These are phyloP conservation scores for Malacoctenus gilli DNA, from an alignment of 2,797 vertebrate genomes.

Conservation along the genomic window DNA sequence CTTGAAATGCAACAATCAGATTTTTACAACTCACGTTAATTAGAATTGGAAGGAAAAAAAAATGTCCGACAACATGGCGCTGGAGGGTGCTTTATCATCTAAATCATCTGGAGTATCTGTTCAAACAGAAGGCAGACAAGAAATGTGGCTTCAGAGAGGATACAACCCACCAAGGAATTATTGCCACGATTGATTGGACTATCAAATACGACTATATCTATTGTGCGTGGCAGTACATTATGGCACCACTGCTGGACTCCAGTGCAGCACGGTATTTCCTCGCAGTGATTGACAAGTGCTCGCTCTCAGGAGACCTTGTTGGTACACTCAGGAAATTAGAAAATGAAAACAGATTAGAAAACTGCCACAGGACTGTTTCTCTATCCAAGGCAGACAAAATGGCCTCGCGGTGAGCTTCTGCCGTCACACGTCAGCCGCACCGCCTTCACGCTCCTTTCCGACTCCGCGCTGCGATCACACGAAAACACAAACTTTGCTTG, in stretches of 20 bases:
- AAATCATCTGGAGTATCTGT: constrained; percentile 1
- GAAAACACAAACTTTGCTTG: constrained; percentile 44
- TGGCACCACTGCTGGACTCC: constrained; percentile 20
- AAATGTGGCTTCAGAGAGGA: background rate
- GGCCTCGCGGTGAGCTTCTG: constrained; percentile 22
- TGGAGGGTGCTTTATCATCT: background rate
- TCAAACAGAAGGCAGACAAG: background rate
- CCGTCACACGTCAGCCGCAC: constrained; percentile 55
- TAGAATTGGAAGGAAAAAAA: background rate
- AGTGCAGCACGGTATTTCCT: constrained; percentile 31
- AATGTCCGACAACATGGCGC: background rate
- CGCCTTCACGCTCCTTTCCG: constrained; percentile 41
- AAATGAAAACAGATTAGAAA: constrained; percentile 69
- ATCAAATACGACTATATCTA: constrained; percentile 10
- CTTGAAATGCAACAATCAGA: background rate
- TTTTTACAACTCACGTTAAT: background rate
- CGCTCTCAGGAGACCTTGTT: constrained; percentile 49
- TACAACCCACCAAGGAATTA: constrained; percentile 4
- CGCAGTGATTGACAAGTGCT: constrained; percentile 59
- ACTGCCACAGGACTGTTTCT: constrained; percentile 48
- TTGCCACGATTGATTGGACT: constrained; percentile 1
- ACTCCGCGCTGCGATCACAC: constrained; percentile 46
- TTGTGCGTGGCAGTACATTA: constrained; percentile 22
- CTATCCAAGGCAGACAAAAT: constrained; percentile 56
- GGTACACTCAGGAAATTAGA: constrained; percentile 69